A percentile compares a stretch with the other conserved stretches of the same genome.
These are phyloP conservation scores for Plusia festucae DNA, from an alignment of 2,888 invertebrate species.

Conservation along the genomic window DNA sequence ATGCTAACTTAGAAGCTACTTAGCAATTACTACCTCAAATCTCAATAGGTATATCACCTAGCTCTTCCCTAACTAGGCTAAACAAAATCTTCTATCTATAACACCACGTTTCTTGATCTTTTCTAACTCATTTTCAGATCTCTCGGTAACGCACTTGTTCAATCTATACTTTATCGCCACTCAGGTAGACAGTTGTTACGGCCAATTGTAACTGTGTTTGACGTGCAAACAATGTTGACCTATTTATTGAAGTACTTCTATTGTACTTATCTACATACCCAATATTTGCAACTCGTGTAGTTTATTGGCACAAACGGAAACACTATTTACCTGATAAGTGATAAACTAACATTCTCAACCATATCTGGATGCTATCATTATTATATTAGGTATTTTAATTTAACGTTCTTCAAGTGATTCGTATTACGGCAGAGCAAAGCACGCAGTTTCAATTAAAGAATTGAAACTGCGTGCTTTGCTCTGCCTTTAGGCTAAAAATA, in stretches of 20 bases:
- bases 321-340: slow-evolving; percentile 20
- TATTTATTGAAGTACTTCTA: background rate
- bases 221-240: background rate
- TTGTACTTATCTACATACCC: background rate
- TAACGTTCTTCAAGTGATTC: background rate
- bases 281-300: slow-evolving; percentile 30
- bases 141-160: background rate
- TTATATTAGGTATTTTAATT: background rate
- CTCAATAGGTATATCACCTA: too few species aligned
- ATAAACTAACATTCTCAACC: slow-evolving; percentile 12
- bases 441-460: too few species aligned
- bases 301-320: slow-evolving; percentile 18
- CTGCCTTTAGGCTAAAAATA: too few species aligned
- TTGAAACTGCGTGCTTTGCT: too few species aligned
- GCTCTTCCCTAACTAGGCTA: too few species aligned
- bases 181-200: background rate
- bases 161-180: background rate
- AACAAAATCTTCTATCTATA: too few species aligned
- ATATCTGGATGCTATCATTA: background rate
- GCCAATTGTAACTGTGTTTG: background rate
- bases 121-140: too few species aligned
- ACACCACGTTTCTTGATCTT: too few species aligned
- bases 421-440: too few species aligned
- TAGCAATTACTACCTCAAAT: too few species aligned
- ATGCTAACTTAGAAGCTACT: too few species aligned